Percentiles rank a stretch among this genome's conserved stretches.
phyloP scores from a whole-genome alignment of 2,888 invertebrate species.

The Agrypnus murinus region DNA sequence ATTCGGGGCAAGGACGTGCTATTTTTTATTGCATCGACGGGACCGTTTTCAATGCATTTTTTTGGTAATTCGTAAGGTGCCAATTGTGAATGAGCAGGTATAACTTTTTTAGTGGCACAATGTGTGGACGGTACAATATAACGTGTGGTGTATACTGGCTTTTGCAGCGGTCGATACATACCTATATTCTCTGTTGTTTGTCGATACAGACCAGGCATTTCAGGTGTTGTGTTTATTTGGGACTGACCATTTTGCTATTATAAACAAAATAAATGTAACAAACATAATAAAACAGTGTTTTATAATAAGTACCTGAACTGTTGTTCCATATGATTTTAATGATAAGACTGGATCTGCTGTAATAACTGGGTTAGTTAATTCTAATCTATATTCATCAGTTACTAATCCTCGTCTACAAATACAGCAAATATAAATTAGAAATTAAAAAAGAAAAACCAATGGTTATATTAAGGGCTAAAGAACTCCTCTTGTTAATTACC shows the following conservation, averaged over 20 bases:
- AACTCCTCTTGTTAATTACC: slow-evolving; percentile 69
- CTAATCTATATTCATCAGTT: slow-evolving; percentile 80
- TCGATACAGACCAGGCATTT: slow-evolving; percentile 67
- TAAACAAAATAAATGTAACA: neutral
- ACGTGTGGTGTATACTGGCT: slow-evolving; percentile 66
- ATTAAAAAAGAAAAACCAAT: neutral
- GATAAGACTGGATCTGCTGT: slow-evolving; percentile 74
- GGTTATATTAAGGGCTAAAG: neutral
- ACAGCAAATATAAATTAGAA: slow-evolving; percentile 9
- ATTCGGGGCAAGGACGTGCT: slow-evolving; percentile 43
- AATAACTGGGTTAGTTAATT: slow-evolving; percentile 70
- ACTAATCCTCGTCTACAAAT: slow-evolving; percentile 78
- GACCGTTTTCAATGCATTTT: slow-evolving; percentile 24
- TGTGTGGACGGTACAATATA: slow-evolving; percentile 68
- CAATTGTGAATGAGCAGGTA: slow-evolving; percentile 57
- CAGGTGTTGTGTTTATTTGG: slow-evolving; percentile 62
- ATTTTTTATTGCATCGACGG: slow-evolving; percentile 33
- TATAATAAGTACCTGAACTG: slow-evolving; percentile 68
- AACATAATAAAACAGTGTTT: slow-evolving; percentile 9
- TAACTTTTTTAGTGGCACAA: slow-evolving; percentile 67
- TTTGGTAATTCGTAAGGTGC: slow-evolving; percentile 37
- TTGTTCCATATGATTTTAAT: slow-evolving; percentile 75
- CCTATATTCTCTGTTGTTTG: slow-evolving; percentile 70
- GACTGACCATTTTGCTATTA: slow-evolving; percentile 66
- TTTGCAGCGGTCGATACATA: slow-evolving; percentile 70